phyloP scores from a whole-genome alignment of 2,113 vertebrate genomes.

The Serilophus lunatus region DNA sequence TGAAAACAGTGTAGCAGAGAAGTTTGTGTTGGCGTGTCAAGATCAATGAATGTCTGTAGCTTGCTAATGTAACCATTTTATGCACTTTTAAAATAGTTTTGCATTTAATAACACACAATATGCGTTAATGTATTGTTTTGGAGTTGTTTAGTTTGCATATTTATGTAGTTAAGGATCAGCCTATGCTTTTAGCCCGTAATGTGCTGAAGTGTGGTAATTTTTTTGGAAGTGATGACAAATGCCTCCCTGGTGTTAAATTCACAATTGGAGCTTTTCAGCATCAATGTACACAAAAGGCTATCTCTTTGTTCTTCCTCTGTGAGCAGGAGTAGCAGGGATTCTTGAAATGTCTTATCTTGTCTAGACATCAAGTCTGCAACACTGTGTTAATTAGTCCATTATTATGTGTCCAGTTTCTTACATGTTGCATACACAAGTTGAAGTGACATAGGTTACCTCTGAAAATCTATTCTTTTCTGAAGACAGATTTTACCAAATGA shows the following conservation, averaged over 20 bases:
- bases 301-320: slow-evolving; percentile 58
- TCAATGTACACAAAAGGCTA: slow-evolving; percentile 27
- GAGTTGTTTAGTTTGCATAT: background rate
- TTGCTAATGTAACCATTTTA: background rate
- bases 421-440: slow-evolving; percentile 19
- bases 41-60: background rate
- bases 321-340: slow-evolving; percentile 35
- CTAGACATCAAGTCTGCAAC: slow-evolving; percentile 80
- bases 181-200: slow-evolving; percentile 10
- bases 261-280: slow-evolving; percentile 15
- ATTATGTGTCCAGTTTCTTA: slow-evolving; percentile 50
- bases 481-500: slow-evolving; percentile 5
- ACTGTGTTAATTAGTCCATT: slow-evolving; percentile 50
- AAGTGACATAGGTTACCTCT: slow-evolving; percentile 21
- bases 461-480: slow-evolving; percentile 23
- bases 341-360: slow-evolving; percentile 77
- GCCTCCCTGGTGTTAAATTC: slow-evolving; percentile 23
- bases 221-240: slow-evolving; percentile 11
- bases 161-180: background rate
- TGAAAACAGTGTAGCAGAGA: background rate
- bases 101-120: background rate
- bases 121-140: background rate
- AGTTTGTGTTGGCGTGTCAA: background rate
- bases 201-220: background rate
- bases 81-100: background rate